These are phyloP conservation scores for Lophura swinhoii DNA, from an alignment of 2,797 vertebrate species.

Conservation along the genomic window DNA sequence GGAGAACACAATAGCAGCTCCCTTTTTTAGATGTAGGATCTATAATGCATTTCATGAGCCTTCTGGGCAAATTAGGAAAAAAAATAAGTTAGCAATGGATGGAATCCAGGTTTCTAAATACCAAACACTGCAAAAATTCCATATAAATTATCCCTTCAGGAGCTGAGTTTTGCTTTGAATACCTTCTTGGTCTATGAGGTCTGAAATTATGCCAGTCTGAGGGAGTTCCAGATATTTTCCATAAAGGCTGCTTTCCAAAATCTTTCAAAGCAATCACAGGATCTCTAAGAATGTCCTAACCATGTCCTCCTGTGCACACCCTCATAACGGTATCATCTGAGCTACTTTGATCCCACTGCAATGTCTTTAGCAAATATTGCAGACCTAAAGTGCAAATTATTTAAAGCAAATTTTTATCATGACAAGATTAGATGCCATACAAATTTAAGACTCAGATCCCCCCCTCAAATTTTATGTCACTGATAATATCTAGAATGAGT, in stretches of 20 bases:
- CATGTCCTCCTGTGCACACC: not conserved
- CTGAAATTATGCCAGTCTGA: slow-evolving; percentile 80
- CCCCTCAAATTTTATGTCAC: not conserved
- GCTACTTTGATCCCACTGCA: not conserved
- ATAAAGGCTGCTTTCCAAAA: slow-evolving; percentile 72
- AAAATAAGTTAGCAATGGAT: slow-evolving; percentile 75
- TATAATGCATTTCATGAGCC: slow-evolving; percentile 71
- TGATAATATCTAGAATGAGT: not conserved
- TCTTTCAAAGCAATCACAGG: slow-evolving; percentile 70
- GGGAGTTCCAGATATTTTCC: slow-evolving; percentile 79
- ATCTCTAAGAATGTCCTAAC: slow-evolving; percentile 63
- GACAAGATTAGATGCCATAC: not conserved
- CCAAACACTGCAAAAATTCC: slow-evolving; percentile 78
- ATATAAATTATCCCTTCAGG: slow-evolving; percentile 83
- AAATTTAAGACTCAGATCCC: not conserved
- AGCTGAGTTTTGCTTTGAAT: slow-evolving; percentile 77
- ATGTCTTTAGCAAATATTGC: not conserved
- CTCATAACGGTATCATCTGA: not conserved
- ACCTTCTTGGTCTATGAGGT: slow-evolving; percentile 80
- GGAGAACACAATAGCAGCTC: not conserved
- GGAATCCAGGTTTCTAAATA: slow-evolving; percentile 75
- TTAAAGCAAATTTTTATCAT: slow-evolving; percentile 13
- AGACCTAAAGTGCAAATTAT: not conserved
- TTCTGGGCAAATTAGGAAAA: slow-evolving; percentile 75
- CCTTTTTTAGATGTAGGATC: slow-evolving; percentile 49